Base-by-base conservation (phyloP, 2,888 invertebrate genomes). In the Heliconius cydno region DNA sequence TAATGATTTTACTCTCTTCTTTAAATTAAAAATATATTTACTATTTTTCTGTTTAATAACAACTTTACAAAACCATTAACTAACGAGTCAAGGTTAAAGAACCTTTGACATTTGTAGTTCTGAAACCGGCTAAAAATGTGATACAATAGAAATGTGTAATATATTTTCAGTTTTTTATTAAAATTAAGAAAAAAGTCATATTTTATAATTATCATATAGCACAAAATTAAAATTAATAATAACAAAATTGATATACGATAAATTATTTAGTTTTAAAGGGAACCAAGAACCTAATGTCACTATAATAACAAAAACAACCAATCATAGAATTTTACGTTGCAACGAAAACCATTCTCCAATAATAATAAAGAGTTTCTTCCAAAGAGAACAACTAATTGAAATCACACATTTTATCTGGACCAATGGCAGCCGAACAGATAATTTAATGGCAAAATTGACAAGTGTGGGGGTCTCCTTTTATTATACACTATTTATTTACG, bases 381-480 rank as follows among this genome's bases (percentile, higher is more conserved):
- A 80, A 67, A 65, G 75, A 82, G 80, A 86, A 84, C 83, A 82
- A 79, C 77, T 75, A 38, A 38, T 41, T 86, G 86, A 87, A 86
- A 87, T 89, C 86, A 87, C 79, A 79, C 68, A 81, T 73, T 76
- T 76, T 82, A 77, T 88, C 82, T 92, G 92, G 92, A 91, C 95
- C 95, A 95, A 95, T 95, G 84, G 88, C 83, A 88, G 86, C 85
- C 80, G 90, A 92, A 92, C 95, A 92, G 89, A 95, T 94, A 94
- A 89, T 92, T 91, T 90, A 85, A 88, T 87, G 88, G 86, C 85
- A 93, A 94, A 60, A 93, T 94, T 94, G 94, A 91, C 94, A 94
- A 93, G 92, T 94, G 87, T 86, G 85, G 82, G 83, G 77, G 78
- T 79, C 80, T 73, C 79, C 76, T 79, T 82, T 86, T 86, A 86